Evolutionary conservation across 1,140 invertebrate species (phyloP).

Genomic region (Phymorhynchus buccinoides): DNA sequence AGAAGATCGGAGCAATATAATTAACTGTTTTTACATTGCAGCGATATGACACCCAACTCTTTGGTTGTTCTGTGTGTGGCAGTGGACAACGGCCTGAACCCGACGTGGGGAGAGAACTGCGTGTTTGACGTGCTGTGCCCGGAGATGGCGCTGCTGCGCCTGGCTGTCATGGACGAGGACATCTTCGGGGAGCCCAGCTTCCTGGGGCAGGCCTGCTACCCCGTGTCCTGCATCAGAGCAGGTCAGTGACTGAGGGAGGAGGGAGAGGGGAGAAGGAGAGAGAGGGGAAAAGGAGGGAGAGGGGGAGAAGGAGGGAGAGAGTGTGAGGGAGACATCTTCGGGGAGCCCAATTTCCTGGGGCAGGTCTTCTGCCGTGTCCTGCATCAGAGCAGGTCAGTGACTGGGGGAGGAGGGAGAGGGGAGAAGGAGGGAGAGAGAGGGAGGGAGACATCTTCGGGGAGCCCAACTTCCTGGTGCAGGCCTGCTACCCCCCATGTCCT

Average conservation of each 20-base stretch:
- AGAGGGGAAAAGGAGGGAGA: background rate
- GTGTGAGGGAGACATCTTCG: background rate
- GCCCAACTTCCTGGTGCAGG: conserved; percentile 96
- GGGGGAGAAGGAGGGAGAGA: background rate
- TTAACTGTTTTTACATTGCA: no score
- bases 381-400: no score
- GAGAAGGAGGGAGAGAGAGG: no score
- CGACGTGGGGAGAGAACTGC: conserved; percentile 92
- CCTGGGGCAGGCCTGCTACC: conserved; percentile 96
- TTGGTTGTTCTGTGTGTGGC: conserved; percentile 55
- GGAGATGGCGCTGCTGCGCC: conserved; percentile 90
- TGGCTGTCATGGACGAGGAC: conserved; percentile 96
- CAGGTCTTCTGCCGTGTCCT: no score
- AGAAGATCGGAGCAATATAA: no score
- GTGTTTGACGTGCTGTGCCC: conserved; percentile 92
- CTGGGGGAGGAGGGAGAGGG: no score
- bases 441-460: conserved; percentile 99
- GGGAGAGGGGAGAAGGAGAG: background rate
- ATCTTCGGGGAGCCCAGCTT: conserved; percentile 98
- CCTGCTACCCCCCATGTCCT: conserved; percentile 87
- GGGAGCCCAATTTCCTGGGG: background rate
- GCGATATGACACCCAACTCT: background rate
- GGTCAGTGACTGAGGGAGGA: conserved; percentile 70
- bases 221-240: conserved; percentile 77
- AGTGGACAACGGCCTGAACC: conserved; percentile 98